Conservation (phyloP, 64 coral and sea anemone species). For the Exaiptasia diaphana region DNA sequence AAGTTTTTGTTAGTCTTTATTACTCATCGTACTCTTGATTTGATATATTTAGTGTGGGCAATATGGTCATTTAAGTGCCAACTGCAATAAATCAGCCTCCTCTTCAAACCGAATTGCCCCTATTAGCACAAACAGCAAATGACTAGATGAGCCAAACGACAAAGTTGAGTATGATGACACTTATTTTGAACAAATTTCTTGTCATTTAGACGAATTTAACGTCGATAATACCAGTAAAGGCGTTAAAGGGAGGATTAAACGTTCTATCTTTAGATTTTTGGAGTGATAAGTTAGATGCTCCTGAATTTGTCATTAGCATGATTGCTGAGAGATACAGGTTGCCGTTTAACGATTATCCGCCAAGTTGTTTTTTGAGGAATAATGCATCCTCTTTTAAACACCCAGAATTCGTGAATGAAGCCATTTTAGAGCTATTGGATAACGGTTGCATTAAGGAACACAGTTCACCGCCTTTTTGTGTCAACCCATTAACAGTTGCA, state of each 20-base stretch:
- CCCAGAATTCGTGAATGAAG: neutral
- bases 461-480: neutral
- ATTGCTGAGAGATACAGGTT: constrained; percentile 10
- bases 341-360: neutral
- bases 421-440: constrained; percentile 5
- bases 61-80: too few species aligned
- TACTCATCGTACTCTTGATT: too few species aligned
- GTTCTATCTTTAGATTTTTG: neutral
- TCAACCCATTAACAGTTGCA: constrained; percentile 27
- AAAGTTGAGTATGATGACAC: too few species aligned
- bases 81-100: too few species aligned
- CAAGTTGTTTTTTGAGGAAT: neutral
- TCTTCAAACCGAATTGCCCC: too few species aligned
- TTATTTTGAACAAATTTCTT: too few species aligned
- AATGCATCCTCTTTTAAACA: neutral
- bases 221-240: constrained; percentile 15
- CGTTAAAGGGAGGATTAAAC: constrained; percentile 22
- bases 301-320: constrained; percentile 48
- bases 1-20: too few species aligned
- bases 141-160: too few species aligned
- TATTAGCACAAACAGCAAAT: too few species aligned
- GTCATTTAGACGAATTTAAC: neutral
- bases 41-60: too few species aligned
- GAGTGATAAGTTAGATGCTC: constrained; percentile 13
- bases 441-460: constrained; percentile 24